phyloP scores from a whole-genome alignment of 2,113 vertebrate species.

The Bambusicola thoracicus region DNA sequence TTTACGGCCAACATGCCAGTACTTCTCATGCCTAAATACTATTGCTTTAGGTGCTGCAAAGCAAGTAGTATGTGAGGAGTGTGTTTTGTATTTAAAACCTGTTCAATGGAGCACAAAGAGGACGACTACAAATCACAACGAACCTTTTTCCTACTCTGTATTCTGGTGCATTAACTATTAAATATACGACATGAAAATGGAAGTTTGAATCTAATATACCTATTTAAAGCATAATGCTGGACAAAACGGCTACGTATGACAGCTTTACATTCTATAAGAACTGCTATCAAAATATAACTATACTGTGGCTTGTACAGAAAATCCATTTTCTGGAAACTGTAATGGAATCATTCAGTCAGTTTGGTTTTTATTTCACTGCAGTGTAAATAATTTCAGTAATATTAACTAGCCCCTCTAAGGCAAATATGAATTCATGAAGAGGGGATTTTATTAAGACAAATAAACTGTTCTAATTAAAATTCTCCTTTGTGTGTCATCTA shows the following conservation, averaged over 20 bases:
- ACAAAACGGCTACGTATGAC: conserved; percentile 31
- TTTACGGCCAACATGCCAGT: background rate
- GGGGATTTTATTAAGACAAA: conserved; percentile 76
- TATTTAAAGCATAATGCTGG: conserved; percentile 64
- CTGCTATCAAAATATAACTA: conserved; percentile 61
- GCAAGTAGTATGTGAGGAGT: conserved; percentile 4
- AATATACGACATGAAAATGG: conserved; percentile 52
- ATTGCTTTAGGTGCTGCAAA: conserved; percentile 28
- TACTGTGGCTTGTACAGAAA: conserved; percentile 73
- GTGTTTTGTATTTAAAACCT: conserved; percentile 25
- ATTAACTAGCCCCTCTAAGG: conserved; percentile 69
- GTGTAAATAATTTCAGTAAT: conserved; percentile 76
- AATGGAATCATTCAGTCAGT: conserved; percentile 39
- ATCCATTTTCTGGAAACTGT: conserved; percentile 57
- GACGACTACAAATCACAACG: conserved; percentile 31
- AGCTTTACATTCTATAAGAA: conserved; percentile 68
- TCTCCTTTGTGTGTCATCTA: conserved; percentile 68
- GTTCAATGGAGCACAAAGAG: conserved; percentile 41
- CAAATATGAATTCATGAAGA: conserved; percentile 63
- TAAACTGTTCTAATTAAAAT: conserved; percentile 69
- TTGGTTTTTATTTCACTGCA: conserved; percentile 72
- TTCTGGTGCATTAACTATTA: conserved; percentile 46
- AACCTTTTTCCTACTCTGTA: conserved; percentile 52
- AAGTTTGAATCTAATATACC: conserved; percentile 54
- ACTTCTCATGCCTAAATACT: conserved; percentile 28